Percentiles rank a stretch among this genome's conserved stretches.
Conservation (phyloP, 2,113 vertebrate species). For the Plecturocebus donacophilus region DNA sequence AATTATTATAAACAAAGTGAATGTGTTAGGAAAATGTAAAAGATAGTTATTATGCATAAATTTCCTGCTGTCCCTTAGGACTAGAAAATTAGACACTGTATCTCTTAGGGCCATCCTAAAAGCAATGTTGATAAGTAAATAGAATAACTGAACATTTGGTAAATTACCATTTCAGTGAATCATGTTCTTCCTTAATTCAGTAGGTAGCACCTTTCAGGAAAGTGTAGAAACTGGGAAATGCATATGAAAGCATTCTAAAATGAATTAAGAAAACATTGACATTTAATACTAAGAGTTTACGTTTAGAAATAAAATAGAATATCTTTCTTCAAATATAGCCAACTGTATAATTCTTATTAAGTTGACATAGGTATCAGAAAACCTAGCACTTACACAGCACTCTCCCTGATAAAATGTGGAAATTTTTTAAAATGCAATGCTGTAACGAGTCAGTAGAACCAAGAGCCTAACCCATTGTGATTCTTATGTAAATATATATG, state of each 20-base stretch:
- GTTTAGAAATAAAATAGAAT: background rate
- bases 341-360: background rate
- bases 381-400: background rate
- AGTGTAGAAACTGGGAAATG: background rate
- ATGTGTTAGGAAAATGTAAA: slow-evolving; percentile 77
- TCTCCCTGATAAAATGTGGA: background rate
- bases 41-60: slow-evolving; percentile 64
- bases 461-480: fast-evolving
- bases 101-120: slow-evolving; percentile 67
- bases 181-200: slow-evolving; percentile 55
- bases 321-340: background rate
- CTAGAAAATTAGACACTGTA: slow-evolving; percentile 65
- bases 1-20: slow-evolving; percentile 73
- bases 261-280: background rate
- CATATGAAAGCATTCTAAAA: background rate
- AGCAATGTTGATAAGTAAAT: slow-evolving; percentile 75
- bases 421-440: background rate
- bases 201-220: slow-evolving; percentile 41
- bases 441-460: background rate
- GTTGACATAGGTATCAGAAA: background rate
- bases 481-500: background rate
- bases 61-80: slow-evolving; percentile 55
- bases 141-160: slow-evolving; percentile 72
- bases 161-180: slow-evolving; percentile 69
- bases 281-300: background rate